phyloP scores from a whole-genome alignment of 2,888 invertebrate genomes.

The Ectemnius cavifrons region DNA sequence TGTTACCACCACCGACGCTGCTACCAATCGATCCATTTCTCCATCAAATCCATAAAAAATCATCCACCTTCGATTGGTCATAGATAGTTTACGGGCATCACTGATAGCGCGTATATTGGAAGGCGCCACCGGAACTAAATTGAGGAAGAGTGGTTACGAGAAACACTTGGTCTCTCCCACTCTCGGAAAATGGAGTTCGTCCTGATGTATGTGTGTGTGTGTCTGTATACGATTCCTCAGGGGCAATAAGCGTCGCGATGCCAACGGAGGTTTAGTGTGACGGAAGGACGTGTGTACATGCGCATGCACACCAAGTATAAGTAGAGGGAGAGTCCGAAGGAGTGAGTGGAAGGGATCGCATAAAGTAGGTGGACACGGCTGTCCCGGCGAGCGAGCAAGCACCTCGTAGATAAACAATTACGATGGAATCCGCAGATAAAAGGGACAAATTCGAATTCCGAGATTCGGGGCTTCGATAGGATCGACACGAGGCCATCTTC shows the following conservation, averaged over 20 bases:
- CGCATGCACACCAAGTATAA: slow-evolving; percentile 25
- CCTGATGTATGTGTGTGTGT: too few species aligned
- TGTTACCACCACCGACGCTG: too few species aligned
- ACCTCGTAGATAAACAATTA: slow-evolving; percentile 74
- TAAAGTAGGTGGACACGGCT: slow-evolving; percentile 59
- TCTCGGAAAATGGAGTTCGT: too few species aligned
- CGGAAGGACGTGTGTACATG: slow-evolving; percentile 47
- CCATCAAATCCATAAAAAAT: too few species aligned
- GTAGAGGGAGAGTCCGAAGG: slow-evolving; percentile 33
- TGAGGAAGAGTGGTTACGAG: slow-evolving; percentile 15
- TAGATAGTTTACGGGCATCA: too few species aligned
- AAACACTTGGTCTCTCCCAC: too few species aligned
- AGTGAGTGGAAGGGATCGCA: slow-evolving; percentile 46
- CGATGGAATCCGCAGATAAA: slow-evolving; percentile 74
- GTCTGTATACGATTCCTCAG: slow-evolving; percentile 38
- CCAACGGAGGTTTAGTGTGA: slow-evolving; percentile 50
- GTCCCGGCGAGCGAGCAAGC: slow-evolving; percentile 39
- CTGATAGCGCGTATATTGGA: background rate
- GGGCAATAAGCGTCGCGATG: slow-evolving; percentile 50
- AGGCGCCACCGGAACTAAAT: slow-evolving; percentile 51
- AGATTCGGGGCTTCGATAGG: slow-evolving; percentile 70
- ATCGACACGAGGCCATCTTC: slow-evolving; percentile 63
- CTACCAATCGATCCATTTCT: too few species aligned
- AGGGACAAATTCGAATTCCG: slow-evolving; percentile 70
- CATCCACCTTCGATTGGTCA: too few species aligned